Evolutionary conservation across 2,797 vertebrate genomes (phyloP).

Genomic region (Serranus cabrilla): DNA sequence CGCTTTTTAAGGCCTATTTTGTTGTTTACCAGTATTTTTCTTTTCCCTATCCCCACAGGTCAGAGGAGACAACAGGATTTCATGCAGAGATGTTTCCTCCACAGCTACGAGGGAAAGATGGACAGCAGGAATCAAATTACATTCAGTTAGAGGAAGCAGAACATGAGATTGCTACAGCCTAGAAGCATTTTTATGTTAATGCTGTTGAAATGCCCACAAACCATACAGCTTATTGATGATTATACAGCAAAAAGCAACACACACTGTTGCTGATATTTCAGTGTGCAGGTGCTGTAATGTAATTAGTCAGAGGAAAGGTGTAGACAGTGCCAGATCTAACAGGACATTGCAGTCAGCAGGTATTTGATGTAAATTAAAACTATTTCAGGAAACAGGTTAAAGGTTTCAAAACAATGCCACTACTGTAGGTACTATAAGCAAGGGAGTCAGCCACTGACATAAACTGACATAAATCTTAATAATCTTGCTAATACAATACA

Average conservation of each 20-base stretch:
- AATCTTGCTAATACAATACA: not conserved
- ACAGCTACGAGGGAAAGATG: not conserved
- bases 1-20: slow-evolving; percentile 2
- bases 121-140: slow-evolving; percentile 10
- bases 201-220: not conserved
- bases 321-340: not conserved
- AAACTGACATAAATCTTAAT: not conserved
- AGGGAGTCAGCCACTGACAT: too few relatives aligned
- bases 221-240: not conserved
- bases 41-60: slow-evolving; percentile 12
- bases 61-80: not conserved
- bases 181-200: slow-evolving; percentile 4
- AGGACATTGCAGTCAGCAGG: too few relatives aligned
- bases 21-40: not conserved
- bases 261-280: not conserved
- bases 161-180: not conserved
- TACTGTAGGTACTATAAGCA: not conserved
- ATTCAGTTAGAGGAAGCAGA: not conserved
- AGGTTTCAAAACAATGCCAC: not conserved
- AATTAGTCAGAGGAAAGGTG: not conserved
- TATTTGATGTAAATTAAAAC: too few relatives aligned
- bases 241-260: not conserved
- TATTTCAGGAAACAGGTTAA: too few relatives aligned
- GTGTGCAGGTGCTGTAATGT: slow-evolving; percentile 3
- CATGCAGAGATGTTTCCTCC: slow-evolving; percentile 20